These are phyloP conservation scores for Nycticebus coucang DNA, from an alignment of 2,113 vertebrate genomes.

Conservation along the genomic window DNA sequence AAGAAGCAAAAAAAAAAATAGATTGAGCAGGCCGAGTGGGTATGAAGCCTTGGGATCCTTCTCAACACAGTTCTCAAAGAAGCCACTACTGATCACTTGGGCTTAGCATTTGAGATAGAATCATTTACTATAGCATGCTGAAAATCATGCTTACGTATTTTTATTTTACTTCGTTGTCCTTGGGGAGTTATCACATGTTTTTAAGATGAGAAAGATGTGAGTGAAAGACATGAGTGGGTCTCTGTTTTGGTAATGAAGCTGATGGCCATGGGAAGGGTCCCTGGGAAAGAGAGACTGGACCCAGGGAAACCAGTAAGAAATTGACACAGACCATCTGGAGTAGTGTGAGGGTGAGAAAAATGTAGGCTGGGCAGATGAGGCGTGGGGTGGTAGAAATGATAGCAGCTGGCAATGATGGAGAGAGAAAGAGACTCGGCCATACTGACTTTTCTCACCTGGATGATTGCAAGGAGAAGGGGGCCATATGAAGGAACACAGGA, in stretches of 20 bases:
- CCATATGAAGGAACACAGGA: background rate
- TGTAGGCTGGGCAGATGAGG: background rate
- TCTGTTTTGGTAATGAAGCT: background rate
- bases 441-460: background rate
- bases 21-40: background rate
- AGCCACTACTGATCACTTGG: background rate
- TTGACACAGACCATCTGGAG: background rate
- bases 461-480: background rate
- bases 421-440: background rate
- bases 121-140: background rate
- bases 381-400: background rate
- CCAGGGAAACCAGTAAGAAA: background rate
- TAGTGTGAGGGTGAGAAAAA: background rate
- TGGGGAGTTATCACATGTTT: background rate
- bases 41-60: background rate
- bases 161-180: background rate
- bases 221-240: background rate
- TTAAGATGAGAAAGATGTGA: background rate
- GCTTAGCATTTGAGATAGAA: background rate
- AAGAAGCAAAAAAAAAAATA: slow-evolving; percentile 23
- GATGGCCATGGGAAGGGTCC: background rate
- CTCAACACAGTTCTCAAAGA: background rate
- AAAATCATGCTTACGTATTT: background rate
- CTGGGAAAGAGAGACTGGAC: background rate
- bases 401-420: background rate